Base-by-base conservation (phyloP, 2,113 vertebrate species). In the Jacana jacana region DNA sequence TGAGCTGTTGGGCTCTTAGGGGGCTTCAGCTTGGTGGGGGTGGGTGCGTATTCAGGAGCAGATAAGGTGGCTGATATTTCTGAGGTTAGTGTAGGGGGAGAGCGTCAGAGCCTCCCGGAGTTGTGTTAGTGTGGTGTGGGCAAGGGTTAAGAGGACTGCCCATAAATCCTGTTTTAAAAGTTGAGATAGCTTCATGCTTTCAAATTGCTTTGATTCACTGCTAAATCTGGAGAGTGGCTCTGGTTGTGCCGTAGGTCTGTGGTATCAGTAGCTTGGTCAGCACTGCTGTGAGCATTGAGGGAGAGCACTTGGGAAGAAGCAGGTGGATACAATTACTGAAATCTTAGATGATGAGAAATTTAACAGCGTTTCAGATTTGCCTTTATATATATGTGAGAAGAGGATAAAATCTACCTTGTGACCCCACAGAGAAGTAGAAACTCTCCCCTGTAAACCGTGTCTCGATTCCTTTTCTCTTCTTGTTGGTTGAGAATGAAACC, bases 11-110 rank as follows among this genome's bases (percentile, higher is more conserved):
- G 54, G 24, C 3, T 54, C 35, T 39, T 9, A 20, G 68, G 60
- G 75, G 28, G 10, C 2, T 1, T 33, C 55, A 12, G 66, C 7
- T 0, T 5, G 40, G 13, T 61, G 48, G 8, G 23, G 1, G 4
- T 58, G 44, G 25, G 42, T 28, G 17, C 1, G 0, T 65, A 3
- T 77, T 52, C 5, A 7, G 63, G 63, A 80, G 4, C 31, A 8
- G 22, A 7, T 19, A 13, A 63, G 11, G 15, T 37, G 19, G 4
- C 1, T 33, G 60, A 10, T 81, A 5, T 42, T 66, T 57, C 7
- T 75, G 42, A 30, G 23, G 1, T 35, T 8, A 37, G 19, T 3
- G 3, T 48, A 46, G 20, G 3, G 4, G 3, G 24, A 78, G 54
- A 54, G 17, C 28, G 64, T 92, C 49, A 65, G 68, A 91, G 17